Base-by-base conservation (phyloP, 1,140 invertebrate species). In the Aphis gossypii region DNA sequence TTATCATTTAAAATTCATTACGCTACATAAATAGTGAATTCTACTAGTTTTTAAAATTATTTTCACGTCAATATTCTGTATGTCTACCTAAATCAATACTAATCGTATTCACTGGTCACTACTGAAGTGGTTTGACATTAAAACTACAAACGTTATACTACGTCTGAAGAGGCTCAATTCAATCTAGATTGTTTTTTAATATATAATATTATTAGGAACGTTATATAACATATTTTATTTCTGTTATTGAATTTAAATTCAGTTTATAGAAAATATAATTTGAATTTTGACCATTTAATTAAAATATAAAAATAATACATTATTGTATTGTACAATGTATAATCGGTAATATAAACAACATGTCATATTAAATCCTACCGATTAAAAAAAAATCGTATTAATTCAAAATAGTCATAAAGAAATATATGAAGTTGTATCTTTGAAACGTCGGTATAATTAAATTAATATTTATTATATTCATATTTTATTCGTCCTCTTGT, bases 1-100 rank as follows among this genome's bases (percentile, higher is more conserved):
- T 76, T n/a, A n/a, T 76, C 60, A 76, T 76, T 76, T n/a, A 76
- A 76, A 68, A 76, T 14, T n/a, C 60, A 76, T 76, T 76, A 76
- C 18, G 30, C 14, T 18, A 76, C 60, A n/a, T n/a, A 76, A 76
- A 76, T n/a, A 76, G 60, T 76, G 18, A 76, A 76, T 76, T n/a
- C 4, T 76, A n/a, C 30, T n/a, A 76, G n/a, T 76, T 76, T 76
- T 76, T n/a, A 76, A 76, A 68, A 76, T 35, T n/a, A 14, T 76
- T 76, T 76, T 1, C 14, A 76, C 30, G 30, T 76, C n/a, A n/a
- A 76, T 68, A 30, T 68, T 68, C 1, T 68, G 30, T 68, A 76
- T 76, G 30, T n/a, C 60, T 76, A 18, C 60, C n/a, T 76, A 30
- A 76, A 76, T 76, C 60, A 76, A 76, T 76, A 76, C 30, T n/a